These are phyloP conservation scores for Ichneumon xanthorius DNA, from an alignment of 2,888 invertebrate genomes.

Conservation along the genomic window DNA sequence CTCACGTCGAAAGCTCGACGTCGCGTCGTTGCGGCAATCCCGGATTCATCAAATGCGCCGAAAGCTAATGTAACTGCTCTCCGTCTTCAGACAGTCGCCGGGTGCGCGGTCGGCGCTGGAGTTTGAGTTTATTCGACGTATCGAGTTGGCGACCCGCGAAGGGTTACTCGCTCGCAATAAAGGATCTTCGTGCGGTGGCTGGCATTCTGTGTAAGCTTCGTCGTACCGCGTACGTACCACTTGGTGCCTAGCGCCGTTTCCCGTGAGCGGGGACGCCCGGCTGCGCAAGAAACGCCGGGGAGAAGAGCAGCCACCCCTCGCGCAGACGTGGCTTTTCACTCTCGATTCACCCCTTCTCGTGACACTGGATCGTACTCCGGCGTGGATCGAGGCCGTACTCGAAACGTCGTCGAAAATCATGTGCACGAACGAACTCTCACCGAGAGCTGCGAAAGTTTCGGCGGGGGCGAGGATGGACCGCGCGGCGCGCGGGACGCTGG, in stretches of 20 bases:
- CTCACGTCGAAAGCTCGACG: constrained; percentile 58
- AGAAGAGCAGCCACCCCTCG: constrained; percentile 22
- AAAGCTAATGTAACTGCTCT: constrained; percentile 52
- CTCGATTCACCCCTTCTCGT: constrained; percentile 42
- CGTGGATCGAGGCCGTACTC: neutral
- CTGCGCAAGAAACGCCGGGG: constrained; percentile 10
- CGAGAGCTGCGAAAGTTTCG: neutral
- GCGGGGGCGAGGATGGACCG: neutral
- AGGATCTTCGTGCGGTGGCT: constrained; percentile 71
- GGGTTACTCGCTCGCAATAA: constrained; percentile 50
- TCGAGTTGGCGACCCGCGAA: constrained; percentile 14
- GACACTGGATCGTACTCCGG: neutral
- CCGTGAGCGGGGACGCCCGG: constrained; percentile 41
- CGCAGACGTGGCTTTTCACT: constrained; percentile 1
- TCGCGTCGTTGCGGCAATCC: constrained; percentile 49
- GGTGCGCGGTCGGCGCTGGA: neutral
- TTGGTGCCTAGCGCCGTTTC: constrained; percentile 73
- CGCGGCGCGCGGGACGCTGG: neutral
- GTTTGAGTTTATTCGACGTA: neutral
- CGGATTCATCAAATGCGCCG: constrained; percentile 42
- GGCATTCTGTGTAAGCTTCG: constrained; percentile 54
- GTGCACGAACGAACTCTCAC: neutral
- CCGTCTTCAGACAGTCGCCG: constrained; percentile 55
- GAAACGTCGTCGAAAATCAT: neutral
- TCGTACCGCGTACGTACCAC: constrained; percentile 70